Base-by-base conservation (phyloP, 2,113 vertebrate species). In the Seriola aureovittata region DNA sequence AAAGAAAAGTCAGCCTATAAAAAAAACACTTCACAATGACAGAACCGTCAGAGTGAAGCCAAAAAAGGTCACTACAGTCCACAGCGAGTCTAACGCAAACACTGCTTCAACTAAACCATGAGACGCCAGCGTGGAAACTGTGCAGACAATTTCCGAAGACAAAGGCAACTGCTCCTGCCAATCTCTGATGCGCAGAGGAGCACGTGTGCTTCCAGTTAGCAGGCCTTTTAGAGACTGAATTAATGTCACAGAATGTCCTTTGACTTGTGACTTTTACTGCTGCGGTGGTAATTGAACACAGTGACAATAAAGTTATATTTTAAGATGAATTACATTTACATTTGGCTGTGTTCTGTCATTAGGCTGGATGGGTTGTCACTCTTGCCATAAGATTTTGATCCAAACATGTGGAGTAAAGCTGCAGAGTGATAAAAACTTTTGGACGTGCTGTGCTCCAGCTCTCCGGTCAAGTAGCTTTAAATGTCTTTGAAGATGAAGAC, bases 71-170 rank as follows among this genome's bases (percentile, higher is more conserved):
- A 78, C 58, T 5, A 75, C 55, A 59, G 58, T 67, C 68, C 73
- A 52, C 3, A 21, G 54, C 74, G 71, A 58, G 70, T 77, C 36
- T 1, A 77, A 85, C 71, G 66, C 64, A 84, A 79, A 89, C 82
- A 64, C 42, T 1, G 34, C 54, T 84, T 87, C 44, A 63, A 54
- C 78, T 69, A 3, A 86, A 75, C 46, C 64, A 21, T 16, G 44
- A 75, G 75, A 85, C 40, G 62, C 16, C 76, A 42, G 80, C 25
- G n/a, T 86, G 78, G 85, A 79, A 84, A 88, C 21, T 72, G 65
- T 29, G 78, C 64, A 86, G 87, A 88, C 75, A 79, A 81, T 88
- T 93, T 82, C 74, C 71, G 32, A 71, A 87, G 81, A 88, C 78
- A 91, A 87, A 89, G 80, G 71, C 23, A 50, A 77, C 34, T 83